These are phyloP conservation scores for Scartelaos histophorus DNA, from an alignment of 2,113 vertebrate genomes.

Conservation along the genomic window DNA sequence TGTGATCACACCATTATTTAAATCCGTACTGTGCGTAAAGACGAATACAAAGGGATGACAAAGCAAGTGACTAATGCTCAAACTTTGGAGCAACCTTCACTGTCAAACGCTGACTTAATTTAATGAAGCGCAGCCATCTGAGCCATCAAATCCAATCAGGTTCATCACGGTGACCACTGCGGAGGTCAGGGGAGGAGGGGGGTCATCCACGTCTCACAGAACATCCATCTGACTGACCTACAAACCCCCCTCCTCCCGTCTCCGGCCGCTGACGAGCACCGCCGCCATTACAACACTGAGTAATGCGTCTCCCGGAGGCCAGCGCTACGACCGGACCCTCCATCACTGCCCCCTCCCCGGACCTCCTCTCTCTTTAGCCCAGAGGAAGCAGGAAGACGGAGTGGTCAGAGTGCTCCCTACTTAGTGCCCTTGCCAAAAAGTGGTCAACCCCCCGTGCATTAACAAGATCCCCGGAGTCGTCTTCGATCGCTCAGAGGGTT, in stretches of 20 bases:
- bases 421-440: slow-evolving; percentile 52
- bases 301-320: slow-evolving; percentile 56
- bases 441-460: neutral
- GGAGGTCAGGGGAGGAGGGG: slow-evolving; percentile 22
- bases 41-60: neutral
- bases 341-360: slow-evolving; percentile 54
- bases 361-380: slow-evolving; percentile 60
- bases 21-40: neutral
- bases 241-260: slow-evolving; percentile 59
- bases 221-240: slow-evolving; percentile 57
- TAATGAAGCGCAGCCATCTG: slow-evolving; percentile 19
- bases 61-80: neutral
- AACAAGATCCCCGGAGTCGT: slow-evolving; percentile 10
- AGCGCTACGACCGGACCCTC: slow-evolving; percentile 42
- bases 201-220: slow-evolving; percentile 25
- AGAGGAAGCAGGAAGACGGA: slow-evolving; percentile 29
- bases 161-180: slow-evolving; percentile 4
- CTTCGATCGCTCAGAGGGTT: neutral
- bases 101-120: slow-evolving; percentile 26
- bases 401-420: slow-evolving; percentile 18
- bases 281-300: slow-evolving; percentile 61
- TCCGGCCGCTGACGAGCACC: slow-evolving; percentile 68
- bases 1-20: neutral
- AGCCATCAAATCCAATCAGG: slow-evolving; percentile 14
- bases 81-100: slow-evolving; percentile 15